Evolutionary conservation across 1,140 invertebrate species (phyloP).

Genomic region (Bombus haemorrhoidalis): DNA sequence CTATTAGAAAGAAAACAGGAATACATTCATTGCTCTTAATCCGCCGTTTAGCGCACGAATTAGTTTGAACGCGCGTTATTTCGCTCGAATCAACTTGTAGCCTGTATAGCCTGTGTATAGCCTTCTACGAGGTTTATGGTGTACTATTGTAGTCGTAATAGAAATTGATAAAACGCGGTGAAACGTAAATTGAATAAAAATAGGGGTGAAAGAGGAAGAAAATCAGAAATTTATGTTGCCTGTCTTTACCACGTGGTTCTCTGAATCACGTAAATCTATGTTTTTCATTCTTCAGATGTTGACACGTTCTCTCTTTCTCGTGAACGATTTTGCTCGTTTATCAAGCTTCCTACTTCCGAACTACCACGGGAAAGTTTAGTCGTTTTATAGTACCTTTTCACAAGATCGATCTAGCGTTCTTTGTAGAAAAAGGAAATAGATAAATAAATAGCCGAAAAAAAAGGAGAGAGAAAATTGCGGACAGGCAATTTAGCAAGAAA

Average conservation of each 20-base stretch:
- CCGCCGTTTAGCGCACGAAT: neutral
- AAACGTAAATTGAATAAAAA: neutral
- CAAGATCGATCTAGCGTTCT: neutral
- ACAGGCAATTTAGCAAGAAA: constrained; percentile 1
- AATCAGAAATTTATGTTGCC: constrained; percentile 7
- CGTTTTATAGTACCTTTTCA: neutral
- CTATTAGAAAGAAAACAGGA: neutral
- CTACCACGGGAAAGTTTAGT: neutral
- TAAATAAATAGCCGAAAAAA: neutral
- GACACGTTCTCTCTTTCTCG: constrained; percentile 2
- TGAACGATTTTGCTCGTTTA: constrained; percentile 25
- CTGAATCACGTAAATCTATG: constrained; percentile 13
- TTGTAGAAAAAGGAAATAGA: neutral
- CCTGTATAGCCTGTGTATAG: no score
- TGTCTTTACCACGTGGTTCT: constrained; percentile 15
- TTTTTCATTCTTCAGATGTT: constrained; percentile 14
- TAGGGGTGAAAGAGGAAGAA: no score
- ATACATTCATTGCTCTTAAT: neutral
- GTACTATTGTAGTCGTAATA: neutral
- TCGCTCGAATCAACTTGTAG: neutral
- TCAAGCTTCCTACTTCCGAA: neutral
- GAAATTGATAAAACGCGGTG: neutral
- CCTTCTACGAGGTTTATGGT: neutral
- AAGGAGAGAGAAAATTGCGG: neutral
- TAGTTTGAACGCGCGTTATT: neutral